Evolutionary conservation across 2,888 invertebrate genomes (phyloP), one percentile per base, ranked within the genome.

Genomic region (Oligia fasciuncula): DNA sequence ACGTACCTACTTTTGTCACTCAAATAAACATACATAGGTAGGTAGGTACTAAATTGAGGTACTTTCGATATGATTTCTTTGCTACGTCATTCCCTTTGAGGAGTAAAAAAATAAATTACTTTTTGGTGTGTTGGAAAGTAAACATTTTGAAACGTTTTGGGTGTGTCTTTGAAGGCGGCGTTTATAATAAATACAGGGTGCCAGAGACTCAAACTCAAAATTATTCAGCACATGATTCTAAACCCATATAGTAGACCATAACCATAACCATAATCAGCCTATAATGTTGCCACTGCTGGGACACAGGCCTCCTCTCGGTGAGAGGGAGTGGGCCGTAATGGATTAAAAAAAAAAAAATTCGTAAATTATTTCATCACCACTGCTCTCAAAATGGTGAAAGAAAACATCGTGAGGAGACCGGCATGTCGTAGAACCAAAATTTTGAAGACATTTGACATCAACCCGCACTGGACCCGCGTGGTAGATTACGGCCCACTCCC

Each of bases 31-130:
- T 14, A n/a, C n/a, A 67, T 63, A 54, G 13, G 6, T 54, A 68
- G 4, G 14, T 66, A n/a, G 8, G 43, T 57, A 54, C 17, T 51
- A 2, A 5, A 17, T 46, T 73, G 62, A 72, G 60, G 57, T 72
- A 81, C 76, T 51, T 87, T 80, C 87, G 79, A 84, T 85, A 89
- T 85, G 85, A 91, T 90, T 90, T 89, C 83, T 85, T 80, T 83
- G 80, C 76, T 76, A 80, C 57, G 23, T 57, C 80, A 80, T 77
- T 89, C 79, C 78, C 91, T 91, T 91, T 90, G 90, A 89, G 80
- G 88, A 79, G 78, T 87, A 86, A 85, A 85, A 89, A 90, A 87
- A 89, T 79, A 92, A 92, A 91, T 91, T 91, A 89, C 90, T 90
- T 87, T 89, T 89, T 85, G 82, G 84, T 75, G 77, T 79, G 82